Evolutionary conservation across 2,113 vertebrate species (phyloP), one percentile per base, ranked within the genome.

Genomic region (Mellivora capensis): DNA sequence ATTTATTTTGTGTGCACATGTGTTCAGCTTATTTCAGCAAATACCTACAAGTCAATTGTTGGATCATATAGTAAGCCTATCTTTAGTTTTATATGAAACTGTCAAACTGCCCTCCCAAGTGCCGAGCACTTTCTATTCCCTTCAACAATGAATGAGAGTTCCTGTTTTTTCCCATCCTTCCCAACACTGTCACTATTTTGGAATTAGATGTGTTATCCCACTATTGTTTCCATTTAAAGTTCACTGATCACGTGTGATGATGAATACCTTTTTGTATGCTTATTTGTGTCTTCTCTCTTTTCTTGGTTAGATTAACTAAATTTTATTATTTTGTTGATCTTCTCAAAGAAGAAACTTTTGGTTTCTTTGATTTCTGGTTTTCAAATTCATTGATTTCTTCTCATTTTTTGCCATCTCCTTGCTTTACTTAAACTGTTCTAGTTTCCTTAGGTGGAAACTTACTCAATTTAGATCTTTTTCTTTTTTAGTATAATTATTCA

Each of bases 321-420:
- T 0, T 76, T 74, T 59, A 81, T 93, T 17, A 31, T 59, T 77
- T 84, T 85, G 25, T 71, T 42, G 21, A 29, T 80, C 15, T 90
- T 82, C 79, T 96, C 49, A n/a, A 74, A 76, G 27, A 85, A 69
- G 27, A 17, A 44, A 54, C 61, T 62, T 87, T 77, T 69, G 3
- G 12, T 64, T 89, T 90, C 54, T 83, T 94, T 87, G 49, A 82
- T 77, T 87, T 87, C 42, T 39, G 61, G 7, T 87, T 97, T 95
- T 81, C 25, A 25, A 42, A 29, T 71, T 93, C 44, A 90, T 67
- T 34, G 12, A 74, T 95, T 89, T 84, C 47, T 83, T 72, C 18
- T 97, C 21, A 82, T 57, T 82, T 14, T 87, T 76, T 90, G 44
- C 72, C 37, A 79, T 79, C 69, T 61, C 1, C 42, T 95, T 90